Conservation (phyloP, 1,140 invertebrate genomes). For the Drosophila varians region DNA sequence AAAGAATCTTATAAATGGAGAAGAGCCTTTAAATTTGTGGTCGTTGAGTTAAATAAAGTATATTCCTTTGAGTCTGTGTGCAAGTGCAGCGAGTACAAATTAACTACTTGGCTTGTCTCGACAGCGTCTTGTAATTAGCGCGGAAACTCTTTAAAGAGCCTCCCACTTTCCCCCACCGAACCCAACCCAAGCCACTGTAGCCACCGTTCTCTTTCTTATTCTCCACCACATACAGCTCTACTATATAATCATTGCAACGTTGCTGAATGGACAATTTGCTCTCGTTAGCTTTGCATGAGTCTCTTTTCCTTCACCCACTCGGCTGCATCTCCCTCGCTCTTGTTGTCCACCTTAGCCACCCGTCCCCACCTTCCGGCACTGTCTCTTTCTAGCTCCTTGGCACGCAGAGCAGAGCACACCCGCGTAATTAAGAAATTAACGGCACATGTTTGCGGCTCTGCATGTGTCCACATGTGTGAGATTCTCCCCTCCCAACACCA, state of each 20-base stretch:
- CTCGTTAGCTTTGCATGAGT: slow-evolving; percentile 40
- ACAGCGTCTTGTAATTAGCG: slow-evolving; percentile 75
- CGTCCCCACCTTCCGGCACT: background rate
- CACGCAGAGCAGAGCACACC: slow-evolving; percentile 42
- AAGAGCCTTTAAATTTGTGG: background rate
- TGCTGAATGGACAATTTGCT: slow-evolving; percentile 67
- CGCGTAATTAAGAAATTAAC: slow-evolving; percentile 81
- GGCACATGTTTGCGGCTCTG: slow-evolving; percentile 73
- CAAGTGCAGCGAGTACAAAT: slow-evolving; percentile 69
- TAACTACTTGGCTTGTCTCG: slow-evolving; percentile 73
- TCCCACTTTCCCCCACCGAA: background rate
- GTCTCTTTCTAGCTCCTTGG: slow-evolving; percentile 19
- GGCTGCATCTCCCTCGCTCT: slow-evolving; percentile 20
- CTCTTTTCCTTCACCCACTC: slow-evolving; percentile 8
- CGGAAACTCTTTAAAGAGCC: slow-evolving; percentile 60
- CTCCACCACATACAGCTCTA: background rate
- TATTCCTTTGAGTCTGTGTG: slow-evolving; percentile 6
- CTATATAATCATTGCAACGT: slow-evolving; percentile 36
- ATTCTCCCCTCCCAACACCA: slow-evolving; percentile 11
- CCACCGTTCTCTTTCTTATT: background rate
- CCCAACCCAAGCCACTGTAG: background rate
- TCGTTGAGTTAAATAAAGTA: slow-evolving; percentile 10
- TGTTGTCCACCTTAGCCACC: background rate
- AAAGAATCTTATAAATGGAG: too few relatives aligned
- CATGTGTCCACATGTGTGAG: slow-evolving; percentile 42